A percentile compares a stretch with the other conserved stretches of the same genome.
Conservation (phyloP, 2,888 invertebrate genomes). For the Macrophya alboannulata region DNA sequence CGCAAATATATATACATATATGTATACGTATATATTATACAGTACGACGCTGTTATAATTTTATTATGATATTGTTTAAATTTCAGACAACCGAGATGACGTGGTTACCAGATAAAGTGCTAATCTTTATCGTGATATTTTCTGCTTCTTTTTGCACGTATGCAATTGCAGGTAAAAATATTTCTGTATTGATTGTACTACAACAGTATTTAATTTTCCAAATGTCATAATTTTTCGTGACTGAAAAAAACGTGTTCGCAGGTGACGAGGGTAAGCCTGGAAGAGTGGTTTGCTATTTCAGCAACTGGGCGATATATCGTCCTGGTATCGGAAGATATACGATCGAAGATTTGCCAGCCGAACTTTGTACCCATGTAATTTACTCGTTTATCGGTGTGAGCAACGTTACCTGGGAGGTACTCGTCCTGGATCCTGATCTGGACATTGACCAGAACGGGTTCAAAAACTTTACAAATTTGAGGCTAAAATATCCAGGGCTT, state of each 20-base stretch:
- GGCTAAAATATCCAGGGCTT: conserved; percentile 86
- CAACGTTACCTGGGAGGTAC: conserved; percentile 88
- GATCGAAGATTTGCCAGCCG: conserved; percentile 92
- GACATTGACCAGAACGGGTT: conserved; percentile 90
- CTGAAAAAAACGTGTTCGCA: conserved; percentile 50
- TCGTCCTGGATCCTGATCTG: conserved; percentile 91
- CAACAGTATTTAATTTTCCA: neutral
- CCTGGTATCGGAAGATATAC: conserved; percentile 91
- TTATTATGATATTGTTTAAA: neutral
- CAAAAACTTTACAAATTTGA: conserved; percentile 89
- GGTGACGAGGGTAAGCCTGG: conserved; percentile 67
- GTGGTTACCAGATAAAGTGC: conserved; percentile 59
- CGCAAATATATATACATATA: neutral
- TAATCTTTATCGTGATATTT: conserved; percentile 61
- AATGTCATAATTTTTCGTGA: conserved; percentile 22
- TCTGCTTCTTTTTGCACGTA: conserved; percentile 55
- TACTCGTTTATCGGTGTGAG: conserved; percentile 95
- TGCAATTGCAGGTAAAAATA: conserved; percentile 64
- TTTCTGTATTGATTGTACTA: neutral
- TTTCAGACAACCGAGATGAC: conserved; percentile 62
- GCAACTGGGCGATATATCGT: conserved; percentile 93
- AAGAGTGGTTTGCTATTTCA: conserved; percentile 85
- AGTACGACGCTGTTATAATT: neutral
- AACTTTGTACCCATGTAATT: conserved; percentile 92
- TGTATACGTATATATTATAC: neutral